These are phyloP conservation scores for Scytalopus superciliaris DNA, from an alignment of 2,113 vertebrate genomes.

Conservation along the genomic window DNA sequence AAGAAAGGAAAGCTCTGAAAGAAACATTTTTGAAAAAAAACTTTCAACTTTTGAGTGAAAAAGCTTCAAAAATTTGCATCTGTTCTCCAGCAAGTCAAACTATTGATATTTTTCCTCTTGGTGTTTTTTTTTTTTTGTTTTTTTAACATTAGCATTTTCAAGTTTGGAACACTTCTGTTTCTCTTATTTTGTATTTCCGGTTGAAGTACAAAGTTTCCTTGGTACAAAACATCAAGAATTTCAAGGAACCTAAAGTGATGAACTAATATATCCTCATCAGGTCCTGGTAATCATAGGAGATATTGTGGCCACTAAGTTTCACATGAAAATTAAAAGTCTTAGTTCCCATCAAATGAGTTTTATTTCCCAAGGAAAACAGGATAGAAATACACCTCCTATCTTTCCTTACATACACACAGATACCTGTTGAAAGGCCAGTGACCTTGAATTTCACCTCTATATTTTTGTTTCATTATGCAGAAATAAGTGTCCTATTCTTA, in stretches of 20 bases:
- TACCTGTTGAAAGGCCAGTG: neutral
- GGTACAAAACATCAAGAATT: neutral
- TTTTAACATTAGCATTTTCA: neutral
- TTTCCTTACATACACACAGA: neutral
- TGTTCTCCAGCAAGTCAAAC: neutral
- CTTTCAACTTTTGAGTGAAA: neutral
- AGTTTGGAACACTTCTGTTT: neutral
- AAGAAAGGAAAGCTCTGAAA: slow-evolving; percentile 11
- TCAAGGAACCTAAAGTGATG: neutral
- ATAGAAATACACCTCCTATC: neutral
- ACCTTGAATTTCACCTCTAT: neutral
- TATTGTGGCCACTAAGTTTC: neutral
- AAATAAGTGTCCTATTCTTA: neutral
- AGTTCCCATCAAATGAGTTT: neutral
- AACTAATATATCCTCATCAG: neutral
- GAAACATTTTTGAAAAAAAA: neutral
- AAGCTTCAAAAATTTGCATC: slow-evolving; percentile 24
- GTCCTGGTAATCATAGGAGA: neutral
- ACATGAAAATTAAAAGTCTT: neutral
- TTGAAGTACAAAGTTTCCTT: neutral
- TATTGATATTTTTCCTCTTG: neutral
- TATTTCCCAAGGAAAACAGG: neutral
- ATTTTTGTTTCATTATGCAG: neutral
- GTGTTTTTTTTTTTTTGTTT: neutral
- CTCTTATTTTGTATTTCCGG: neutral